Percentiles rank a stretch among this genome's conserved stretches.
phyloP scores from a whole-genome alignment of 2,888 invertebrate genomes.

The Platerodrilus igneus region DNA sequence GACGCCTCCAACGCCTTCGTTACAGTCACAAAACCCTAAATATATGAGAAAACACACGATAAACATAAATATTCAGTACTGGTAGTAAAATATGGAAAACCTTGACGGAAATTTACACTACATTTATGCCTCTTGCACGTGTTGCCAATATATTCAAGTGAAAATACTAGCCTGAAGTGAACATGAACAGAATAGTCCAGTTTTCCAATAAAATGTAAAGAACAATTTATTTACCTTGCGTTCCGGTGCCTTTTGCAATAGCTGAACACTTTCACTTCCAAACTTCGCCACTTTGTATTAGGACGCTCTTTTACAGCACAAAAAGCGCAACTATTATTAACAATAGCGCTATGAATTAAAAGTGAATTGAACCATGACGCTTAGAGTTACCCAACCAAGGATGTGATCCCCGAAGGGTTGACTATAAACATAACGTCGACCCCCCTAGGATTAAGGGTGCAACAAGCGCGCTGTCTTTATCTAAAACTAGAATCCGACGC shows the following conservation, averaged over 20 bases:
- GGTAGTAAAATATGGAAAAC: slow-evolving; percentile 41
- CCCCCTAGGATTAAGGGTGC: too few relatives aligned
- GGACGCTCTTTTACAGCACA: too few relatives aligned
- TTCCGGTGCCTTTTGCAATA: too few relatives aligned
- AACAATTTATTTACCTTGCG: too few relatives aligned
- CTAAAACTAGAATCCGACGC: too few relatives aligned
- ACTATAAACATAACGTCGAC: slow-evolving; percentile 15
- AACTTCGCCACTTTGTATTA: too few relatives aligned
- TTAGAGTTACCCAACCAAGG: slow-evolving; percentile 43
- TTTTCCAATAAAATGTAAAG: too few relatives aligned
- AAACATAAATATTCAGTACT: slow-evolving; percentile 37
- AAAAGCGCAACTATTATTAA: too few relatives aligned
- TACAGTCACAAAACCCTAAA: slow-evolving; percentile 21
- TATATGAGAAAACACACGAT: slow-evolving; percentile 25
- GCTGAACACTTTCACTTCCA: too few relatives aligned
- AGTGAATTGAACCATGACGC: slow-evolving; percentile 36
- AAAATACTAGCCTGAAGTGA: slow-evolving; percentile 29
- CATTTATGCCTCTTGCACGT: slow-evolving; percentile 38
- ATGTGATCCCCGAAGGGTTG: slow-evolving; percentile 34
- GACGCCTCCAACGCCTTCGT: slow-evolving; percentile 16
- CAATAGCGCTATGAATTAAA: slow-evolving; percentile 39
- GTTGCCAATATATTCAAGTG: slow-evolving; percentile 30
- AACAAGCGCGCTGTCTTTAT: too few relatives aligned
- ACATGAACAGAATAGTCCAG: too few relatives aligned
- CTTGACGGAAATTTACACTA: slow-evolving; percentile 36